phyloP scores from a whole-genome alignment of 1,140 invertebrate genomes.

The Odontomachus brunneus region DNA sequence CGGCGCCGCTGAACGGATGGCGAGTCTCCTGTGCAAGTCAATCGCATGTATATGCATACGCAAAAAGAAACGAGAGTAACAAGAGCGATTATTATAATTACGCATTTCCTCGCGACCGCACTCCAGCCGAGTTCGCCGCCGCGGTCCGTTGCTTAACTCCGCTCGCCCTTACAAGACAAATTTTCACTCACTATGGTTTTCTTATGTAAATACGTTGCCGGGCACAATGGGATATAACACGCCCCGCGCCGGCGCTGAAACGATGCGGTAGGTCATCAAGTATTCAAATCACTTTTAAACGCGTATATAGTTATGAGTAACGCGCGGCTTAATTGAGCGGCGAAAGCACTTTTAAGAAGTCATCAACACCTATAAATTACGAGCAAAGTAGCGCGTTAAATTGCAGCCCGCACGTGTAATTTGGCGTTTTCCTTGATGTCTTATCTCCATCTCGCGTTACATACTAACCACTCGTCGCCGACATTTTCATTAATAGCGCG shows the following conservation, averaged over 20 bases:
- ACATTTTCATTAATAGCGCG: neutral
- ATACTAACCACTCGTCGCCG: neutral
- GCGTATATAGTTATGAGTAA: slow-evolving; percentile 21
- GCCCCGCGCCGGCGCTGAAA: slow-evolving; percentile 23
- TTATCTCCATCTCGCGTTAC: slow-evolving; percentile 6
- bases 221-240: slow-evolving; percentile 21
- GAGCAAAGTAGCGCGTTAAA: slow-evolving; percentile 18
- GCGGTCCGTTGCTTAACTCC: slow-evolving; percentile 6
- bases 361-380: slow-evolving; percentile 50
- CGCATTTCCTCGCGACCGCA: slow-evolving; percentile 6
- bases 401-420: slow-evolving; percentile 17
- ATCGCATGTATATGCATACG: slow-evolving; percentile 34
- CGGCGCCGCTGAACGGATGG: neutral
- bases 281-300: slow-evolving; percentile 43
- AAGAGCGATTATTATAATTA: slow-evolving; percentile 43
- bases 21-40: slow-evolving; percentile 17
- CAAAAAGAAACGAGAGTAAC: neutral
- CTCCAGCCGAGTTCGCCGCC: too few relatives aligned
- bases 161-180: slow-evolving; percentile 31
- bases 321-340: slow-evolving; percentile 32
- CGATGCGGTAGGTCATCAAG: slow-evolving; percentile 35
- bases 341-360: slow-evolving; percentile 46
- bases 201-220: slow-evolving; percentile 48
- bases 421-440: slow-evolving; percentile 3
- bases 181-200: slow-evolving; percentile 49